Evolutionary conservation across 2,888 invertebrate genomes (phyloP).

Genomic region (Synanthedon andrenaeformis): DNA sequence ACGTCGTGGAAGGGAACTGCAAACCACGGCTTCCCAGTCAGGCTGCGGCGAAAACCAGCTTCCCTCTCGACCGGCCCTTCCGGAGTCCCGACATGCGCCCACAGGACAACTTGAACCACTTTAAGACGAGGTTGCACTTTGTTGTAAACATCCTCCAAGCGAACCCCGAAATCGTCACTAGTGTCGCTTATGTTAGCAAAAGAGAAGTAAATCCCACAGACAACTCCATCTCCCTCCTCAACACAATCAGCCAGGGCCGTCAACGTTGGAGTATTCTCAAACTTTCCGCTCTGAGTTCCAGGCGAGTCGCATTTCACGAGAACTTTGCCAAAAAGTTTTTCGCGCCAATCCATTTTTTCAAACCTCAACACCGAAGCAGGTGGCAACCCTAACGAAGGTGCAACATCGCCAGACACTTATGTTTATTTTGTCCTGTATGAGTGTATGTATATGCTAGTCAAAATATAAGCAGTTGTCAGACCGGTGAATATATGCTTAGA

Average conservation of each 20-base stretch:
- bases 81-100: slow-evolving; percentile 71
- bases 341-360: slow-evolving; percentile 68
- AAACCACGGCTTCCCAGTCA: slow-evolving; percentile 77
- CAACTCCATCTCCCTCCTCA: slow-evolving; percentile 60
- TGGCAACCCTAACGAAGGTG: background rate
- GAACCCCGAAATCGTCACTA: slow-evolving; percentile 76
- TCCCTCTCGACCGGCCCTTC: slow-evolving; percentile 76
- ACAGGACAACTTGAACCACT: slow-evolving; percentile 77
- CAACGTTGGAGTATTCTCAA: slow-evolving; percentile 51
- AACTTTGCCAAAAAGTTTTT: slow-evolving; percentile 71
- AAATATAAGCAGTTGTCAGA: background rate
- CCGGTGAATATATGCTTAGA: background rate
- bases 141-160: slow-evolving; percentile 71
- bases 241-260: slow-evolving; percentile 58
- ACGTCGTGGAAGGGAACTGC: slow-evolving; percentile 79
- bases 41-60: slow-evolving; percentile 72
- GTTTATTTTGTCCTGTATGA: background rate
- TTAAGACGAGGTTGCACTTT: slow-evolving; percentile 63
- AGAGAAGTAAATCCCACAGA: slow-evolving; percentile 77
- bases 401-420: background rate
- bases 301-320: slow-evolving; percentile 64
- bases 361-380: background rate
- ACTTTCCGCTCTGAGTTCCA: slow-evolving; percentile 52
- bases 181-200: slow-evolving; percentile 77
- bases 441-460: background rate